A percentile compares a stretch with the other conserved stretches of the same genome.
Evolutionary conservation across 2,888 invertebrate species (phyloP).

Genomic region (Conomelus anceps): DNA sequence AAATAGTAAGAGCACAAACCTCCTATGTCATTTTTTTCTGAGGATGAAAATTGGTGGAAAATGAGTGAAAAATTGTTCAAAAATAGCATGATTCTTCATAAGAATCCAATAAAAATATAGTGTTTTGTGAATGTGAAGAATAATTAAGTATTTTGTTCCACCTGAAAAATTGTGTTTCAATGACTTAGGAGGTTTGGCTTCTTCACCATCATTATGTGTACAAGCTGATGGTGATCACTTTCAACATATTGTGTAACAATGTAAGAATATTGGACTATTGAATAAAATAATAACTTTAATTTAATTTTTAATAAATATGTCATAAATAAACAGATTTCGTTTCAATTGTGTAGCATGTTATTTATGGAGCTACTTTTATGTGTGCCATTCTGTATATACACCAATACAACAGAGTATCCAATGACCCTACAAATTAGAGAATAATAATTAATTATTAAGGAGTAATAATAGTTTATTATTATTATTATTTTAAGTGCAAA

Average conservation of each 20-base stretch:
- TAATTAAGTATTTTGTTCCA: neutral
- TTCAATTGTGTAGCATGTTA: neutral
- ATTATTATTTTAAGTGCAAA: too few relatives aligned
- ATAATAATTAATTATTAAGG: too few relatives aligned
- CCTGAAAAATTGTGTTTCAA: neutral
- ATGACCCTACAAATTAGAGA: too few relatives aligned
- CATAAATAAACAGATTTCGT: neutral
- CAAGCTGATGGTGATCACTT: neutral
- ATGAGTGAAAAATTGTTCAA: neutral
- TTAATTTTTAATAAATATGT: neutral
- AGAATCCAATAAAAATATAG: neutral
- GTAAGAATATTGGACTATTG: neutral
- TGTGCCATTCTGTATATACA: neutral
- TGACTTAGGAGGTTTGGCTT: neutral
- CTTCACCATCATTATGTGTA: neutral
- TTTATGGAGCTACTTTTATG: neutral
- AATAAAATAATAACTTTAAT: neutral
- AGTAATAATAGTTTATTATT: too few relatives aligned
- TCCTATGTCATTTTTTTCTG: neutral
- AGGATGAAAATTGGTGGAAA: neutral
- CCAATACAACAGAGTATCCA: too few relatives aligned
- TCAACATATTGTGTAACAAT: neutral
- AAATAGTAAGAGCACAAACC: neutral
- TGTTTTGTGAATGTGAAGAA: neutral
- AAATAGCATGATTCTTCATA: neutral